phyloP scores from a whole-genome alignment of 2,113 vertebrate genomes.

The Scopus umbretta region DNA sequence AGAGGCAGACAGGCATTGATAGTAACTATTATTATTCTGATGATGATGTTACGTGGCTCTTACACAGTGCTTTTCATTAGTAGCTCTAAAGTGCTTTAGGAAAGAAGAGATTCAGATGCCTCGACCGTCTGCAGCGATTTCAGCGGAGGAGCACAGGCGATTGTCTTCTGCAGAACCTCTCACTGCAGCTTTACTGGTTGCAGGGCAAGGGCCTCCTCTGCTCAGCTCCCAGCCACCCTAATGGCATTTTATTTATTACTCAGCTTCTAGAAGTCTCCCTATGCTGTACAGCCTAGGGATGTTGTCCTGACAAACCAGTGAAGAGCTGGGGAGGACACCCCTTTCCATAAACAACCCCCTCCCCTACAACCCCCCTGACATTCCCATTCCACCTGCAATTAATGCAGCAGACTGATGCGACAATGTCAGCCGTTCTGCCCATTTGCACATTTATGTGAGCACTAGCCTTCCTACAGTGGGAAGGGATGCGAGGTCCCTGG shows the following conservation, averaged over 20 bases:
- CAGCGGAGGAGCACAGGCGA: neutral
- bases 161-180: neutral
- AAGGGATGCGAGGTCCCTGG: neutral
- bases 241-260: neutral
- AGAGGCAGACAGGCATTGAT: neutral
- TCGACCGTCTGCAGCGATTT: neutral
- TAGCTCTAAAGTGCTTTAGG: constrained; percentile 45
- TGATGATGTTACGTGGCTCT: neutral
- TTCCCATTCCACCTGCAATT: neutral
- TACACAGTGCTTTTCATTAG: constrained; percentile 37
- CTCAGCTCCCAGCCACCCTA: neutral
- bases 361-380: fast-evolving
- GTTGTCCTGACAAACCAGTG: neutral
- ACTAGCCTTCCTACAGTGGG: fast-evolving
- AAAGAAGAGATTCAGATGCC: constrained; percentile 6
- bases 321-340: neutral
- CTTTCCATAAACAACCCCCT: neutral
- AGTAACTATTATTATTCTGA: constrained; percentile 10
- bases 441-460: fast-evolving
- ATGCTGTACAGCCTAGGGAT: neutral
- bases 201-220: neutral
- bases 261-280: neutral
- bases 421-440: neutral
- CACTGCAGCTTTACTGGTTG: neutral
- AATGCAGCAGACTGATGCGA: fast-evolving